phyloP scores from a whole-genome alignment of 2,797 vertebrate species.

The Furcifer pardalis region DNA sequence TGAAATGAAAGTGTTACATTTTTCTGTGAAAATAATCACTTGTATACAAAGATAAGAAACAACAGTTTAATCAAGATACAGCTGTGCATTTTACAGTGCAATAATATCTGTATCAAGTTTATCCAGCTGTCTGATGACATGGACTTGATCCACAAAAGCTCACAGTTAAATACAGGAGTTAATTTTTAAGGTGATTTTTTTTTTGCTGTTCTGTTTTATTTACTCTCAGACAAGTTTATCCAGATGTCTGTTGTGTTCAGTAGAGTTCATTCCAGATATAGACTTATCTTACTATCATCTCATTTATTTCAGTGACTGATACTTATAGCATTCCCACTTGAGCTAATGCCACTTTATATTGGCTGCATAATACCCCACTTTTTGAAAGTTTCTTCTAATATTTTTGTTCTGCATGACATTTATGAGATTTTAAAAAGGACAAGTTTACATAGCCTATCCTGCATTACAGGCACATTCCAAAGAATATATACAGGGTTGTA shows the following conservation, averaged over 20 bases:
- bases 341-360: background rate
- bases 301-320: background rate
- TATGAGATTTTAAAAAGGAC: slow-evolving; percentile 7
- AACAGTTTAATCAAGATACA: background rate
- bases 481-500: background rate
- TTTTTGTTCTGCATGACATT: background rate
- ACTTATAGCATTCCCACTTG: background rate
- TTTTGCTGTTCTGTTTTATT: too few relatives aligned
- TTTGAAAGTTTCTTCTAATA: background rate
- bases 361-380: background rate
- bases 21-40: background rate
- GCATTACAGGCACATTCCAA: slow-evolving; percentile 10
- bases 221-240: background rate
- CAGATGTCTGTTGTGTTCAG: background rate
- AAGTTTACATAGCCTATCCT: background rate
- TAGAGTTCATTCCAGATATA: background rate
- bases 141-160: too few relatives aligned
- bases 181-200: too few relatives aligned
- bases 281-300: background rate
- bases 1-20: background rate
- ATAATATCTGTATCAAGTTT: background rate
- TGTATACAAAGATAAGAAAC: background rate
- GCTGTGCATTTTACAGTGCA: background rate
- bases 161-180: too few relatives aligned
- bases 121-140: background rate